Percentiles rank a stretch among this genome's conserved stretches.
Evolutionary conservation across 2,888 invertebrate species (phyloP).

Genomic region (Drosophila siamana): DNA sequence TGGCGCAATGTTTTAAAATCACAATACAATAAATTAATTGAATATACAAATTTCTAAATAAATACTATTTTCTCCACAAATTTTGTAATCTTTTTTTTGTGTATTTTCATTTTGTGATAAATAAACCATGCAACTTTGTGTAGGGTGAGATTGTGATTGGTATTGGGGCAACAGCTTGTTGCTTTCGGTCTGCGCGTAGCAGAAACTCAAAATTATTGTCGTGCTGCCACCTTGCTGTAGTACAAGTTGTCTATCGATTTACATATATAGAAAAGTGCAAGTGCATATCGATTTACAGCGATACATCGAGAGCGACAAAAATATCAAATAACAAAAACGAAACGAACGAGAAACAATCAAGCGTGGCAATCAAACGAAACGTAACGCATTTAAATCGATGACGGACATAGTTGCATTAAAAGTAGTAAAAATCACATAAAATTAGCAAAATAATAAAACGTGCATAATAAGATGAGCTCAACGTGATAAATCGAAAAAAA

Average conservation of each 20-base stretch:
- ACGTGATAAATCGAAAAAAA: conserved; percentile 28
- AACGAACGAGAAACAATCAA: conserved; percentile 33
- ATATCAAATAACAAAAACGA: conserved; percentile 57
- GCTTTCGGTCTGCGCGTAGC: conserved; percentile 13
- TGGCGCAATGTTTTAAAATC: too few species aligned
- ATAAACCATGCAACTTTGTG: not conserved
- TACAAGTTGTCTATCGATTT: conserved; percentile 24
- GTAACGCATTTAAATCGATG: conserved; percentile 61
- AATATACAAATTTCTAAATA: not conserved
- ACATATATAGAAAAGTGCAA: conserved; percentile 7
- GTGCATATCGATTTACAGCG: conserved; percentile 43
- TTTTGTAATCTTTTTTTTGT: not conserved
- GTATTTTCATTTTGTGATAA: not conserved
- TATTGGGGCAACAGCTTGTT: conserved; percentile 35
- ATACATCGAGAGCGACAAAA: conserved; percentile 37
- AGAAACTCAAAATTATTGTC: conserved; percentile 3
- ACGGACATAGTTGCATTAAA: conserved; percentile 38
- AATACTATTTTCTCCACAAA: not conserved
- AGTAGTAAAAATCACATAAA: conserved; percentile 2
- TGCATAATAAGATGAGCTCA: conserved; percentile 17
- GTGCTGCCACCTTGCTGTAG: conserved; percentile 6
- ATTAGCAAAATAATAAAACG: not conserved
- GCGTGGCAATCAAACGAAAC: conserved; percentile 67
- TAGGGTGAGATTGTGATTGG: not conserved
- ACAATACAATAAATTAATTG: not conserved